phyloP scores from a whole-genome alignment of 2,113 vertebrate species.

The Toxotes jaculatrix region DNA sequence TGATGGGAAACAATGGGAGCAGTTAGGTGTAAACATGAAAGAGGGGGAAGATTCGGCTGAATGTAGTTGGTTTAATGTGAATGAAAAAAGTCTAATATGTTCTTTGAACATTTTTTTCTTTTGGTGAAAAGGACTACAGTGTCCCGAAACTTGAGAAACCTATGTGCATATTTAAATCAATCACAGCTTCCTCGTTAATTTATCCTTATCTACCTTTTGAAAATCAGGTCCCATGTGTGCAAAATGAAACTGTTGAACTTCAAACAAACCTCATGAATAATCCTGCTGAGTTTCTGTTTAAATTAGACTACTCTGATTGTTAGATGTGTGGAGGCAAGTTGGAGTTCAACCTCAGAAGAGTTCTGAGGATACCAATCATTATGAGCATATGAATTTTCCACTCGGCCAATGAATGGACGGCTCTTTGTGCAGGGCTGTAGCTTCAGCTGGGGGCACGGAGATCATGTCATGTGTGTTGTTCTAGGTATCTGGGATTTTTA shows the following conservation, averaged over 20 bases:
- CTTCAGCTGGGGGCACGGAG: not conserved
- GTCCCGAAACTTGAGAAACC: slow-evolving; percentile 71
- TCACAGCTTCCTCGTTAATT: slow-evolving; percentile 78
- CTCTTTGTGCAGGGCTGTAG: not conserved
- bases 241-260: slow-evolving; percentile 82
- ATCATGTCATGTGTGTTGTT: not conserved
- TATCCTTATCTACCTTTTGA: slow-evolving; percentile 82
- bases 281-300: slow-evolving; percentile 76
- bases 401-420: not conserved
- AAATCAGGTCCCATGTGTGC: slow-evolving; percentile 82
- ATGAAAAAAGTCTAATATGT: slow-evolving; percentile 52
- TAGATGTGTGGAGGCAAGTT: slow-evolving; percentile 69
- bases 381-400: not conserved
- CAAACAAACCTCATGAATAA: slow-evolving; percentile 87
- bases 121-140: slow-evolving; percentile 48
- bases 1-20: slow-evolving; percentile 21
- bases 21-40: slow-evolving; percentile 38
- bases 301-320: slow-evolving; percentile 80
- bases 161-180: slow-evolving; percentile 78
- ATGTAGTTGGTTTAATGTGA: slow-evolving; percentile 42
- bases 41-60: slow-evolving; percentile 19
- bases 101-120: slow-evolving; percentile 62
- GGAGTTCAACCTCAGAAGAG: slow-evolving; percentile 46
- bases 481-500: not conserved
- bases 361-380: slow-evolving; percentile 27